Conservation (phyloP, 2,888 invertebrate genomes). For the Mesoligia furuncula region DNA sequence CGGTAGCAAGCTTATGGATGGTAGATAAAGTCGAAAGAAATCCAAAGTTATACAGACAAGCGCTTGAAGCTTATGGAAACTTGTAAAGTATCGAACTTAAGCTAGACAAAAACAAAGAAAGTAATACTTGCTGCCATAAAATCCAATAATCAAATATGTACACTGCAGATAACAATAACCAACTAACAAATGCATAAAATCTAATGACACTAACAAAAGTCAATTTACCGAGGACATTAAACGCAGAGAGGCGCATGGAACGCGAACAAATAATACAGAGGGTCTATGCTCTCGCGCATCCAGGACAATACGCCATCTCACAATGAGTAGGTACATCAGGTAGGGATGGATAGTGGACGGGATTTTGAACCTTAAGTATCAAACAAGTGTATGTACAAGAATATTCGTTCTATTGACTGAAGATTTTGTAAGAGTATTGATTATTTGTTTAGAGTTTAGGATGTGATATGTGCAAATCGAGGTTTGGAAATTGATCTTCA, state of each 20-base stretch:
- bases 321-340: conserved; percentile 51
- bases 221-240: conserved; percentile 53
- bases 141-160: conserved; percentile 5
- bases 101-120: background rate
- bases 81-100: background rate
- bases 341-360: background rate
- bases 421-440: conserved; percentile 29
- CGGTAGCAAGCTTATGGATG: conserved; percentile 1
- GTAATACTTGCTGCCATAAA: background rate
- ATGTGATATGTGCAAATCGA: background rate
- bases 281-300: conserved; percentile 54
- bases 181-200: conserved; percentile 26
- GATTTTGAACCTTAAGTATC: conserved; percentile 29
- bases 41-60: background rate
- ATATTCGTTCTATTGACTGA: conserved; percentile 24
- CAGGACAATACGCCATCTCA: conserved; percentile 62
- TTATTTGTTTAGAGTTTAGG: conserved; percentile 1
- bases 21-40: conserved; percentile 20
- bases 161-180: conserved; percentile 4
- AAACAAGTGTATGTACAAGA: conserved; percentile 18
- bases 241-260: conserved; percentile 50
- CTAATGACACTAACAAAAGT: conserved; percentile 29
- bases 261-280: conserved; percentile 53
- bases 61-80: background rate
- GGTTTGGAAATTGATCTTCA: background rate